Conservation (phyloP, 2,888 invertebrate species). For the Heliothis peltigera region DNA sequence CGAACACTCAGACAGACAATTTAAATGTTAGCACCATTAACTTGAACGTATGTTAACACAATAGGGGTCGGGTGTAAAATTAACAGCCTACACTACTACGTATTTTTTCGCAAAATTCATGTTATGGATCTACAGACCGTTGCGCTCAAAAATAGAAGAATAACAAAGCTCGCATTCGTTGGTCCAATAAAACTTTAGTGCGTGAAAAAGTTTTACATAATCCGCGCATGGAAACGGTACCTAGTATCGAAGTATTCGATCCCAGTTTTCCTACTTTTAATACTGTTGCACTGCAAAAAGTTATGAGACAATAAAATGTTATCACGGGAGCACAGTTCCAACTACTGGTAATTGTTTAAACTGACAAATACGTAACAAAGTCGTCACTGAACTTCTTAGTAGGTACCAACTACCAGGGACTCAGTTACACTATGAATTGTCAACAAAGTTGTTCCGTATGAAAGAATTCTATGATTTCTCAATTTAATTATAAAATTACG, state of each 20-base stretch:
- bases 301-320: constrained; percentile 50
- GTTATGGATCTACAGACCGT: constrained; percentile 24
- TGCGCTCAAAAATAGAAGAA: constrained; percentile 50
- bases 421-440: not conserved
- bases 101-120: constrained; percentile 24
- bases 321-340: constrained; percentile 35
- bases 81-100: constrained; percentile 22
- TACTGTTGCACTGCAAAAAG: constrained; percentile 40
- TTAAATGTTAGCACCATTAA: constrained; percentile 47
- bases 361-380: constrained; percentile 12
- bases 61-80: constrained; percentile 17
- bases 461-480: too few relatives aligned
- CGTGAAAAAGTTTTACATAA: constrained; percentile 50
- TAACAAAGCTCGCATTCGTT: constrained; percentile 46
- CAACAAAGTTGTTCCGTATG: too few relatives aligned
- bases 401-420: not conserved
- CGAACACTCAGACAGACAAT: constrained; percentile 21
- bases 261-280: constrained; percentile 27
- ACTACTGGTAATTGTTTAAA: constrained; percentile 27
- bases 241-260: constrained; percentile 24
- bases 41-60: constrained; percentile 26
- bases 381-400: constrained; percentile 18
- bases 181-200: constrained; percentile 59
- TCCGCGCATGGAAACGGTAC: constrained; percentile 33
- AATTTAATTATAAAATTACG: too few relatives aligned